Base-by-base conservation (phyloP, 2,888 invertebrate genomes). In the Lasioglossum oenotherae region DNA sequence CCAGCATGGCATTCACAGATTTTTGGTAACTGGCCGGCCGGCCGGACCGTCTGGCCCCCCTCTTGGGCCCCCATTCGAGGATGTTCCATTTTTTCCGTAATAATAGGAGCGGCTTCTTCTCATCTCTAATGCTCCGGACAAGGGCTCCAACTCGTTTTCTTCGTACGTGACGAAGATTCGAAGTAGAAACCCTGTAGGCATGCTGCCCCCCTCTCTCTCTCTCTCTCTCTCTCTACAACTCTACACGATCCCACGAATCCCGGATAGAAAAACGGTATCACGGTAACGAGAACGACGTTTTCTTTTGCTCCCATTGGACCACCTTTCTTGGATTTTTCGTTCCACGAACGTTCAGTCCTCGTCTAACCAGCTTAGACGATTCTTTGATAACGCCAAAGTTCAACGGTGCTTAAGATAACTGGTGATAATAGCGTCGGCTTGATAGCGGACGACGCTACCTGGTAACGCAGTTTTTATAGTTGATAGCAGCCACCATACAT, bases 101-200 rank as follows among this genome's bases (percentile, higher is more conserved):
- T 90, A 90, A 91, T 91, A 88, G 91, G 81, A 87, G 91, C 90
- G 90, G 91, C 84, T 87, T 80, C 86, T 74, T 88, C 84, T 90
- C 82, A 82, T 84, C 72, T 80, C 78, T 49, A 64, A 64, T 81
- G 80, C 82, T 38, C 79, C 73, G 78, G 27, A 35, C 14, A 31
- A 23, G 10, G 72, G 6, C 31, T 74, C 75, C 76, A 83, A 84
- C 88, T 86, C 85, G 88, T 88, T 86, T 64, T 89, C 76, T 85
- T 86, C 78, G 83, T 89, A 88, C 90, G 91, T 85, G 90, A 90
- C 83, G 77, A 72, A 85, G 72, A 80, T 91, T 38, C 74, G 35
- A 69, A 87, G 23, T 41, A 23, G 27, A 74, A 44, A 76, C 14
- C 60, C 57, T n/a, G 69, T n/a, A 10, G 35, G 71, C 19, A 27